Evolutionary conservation across 2,113 vertebrate genomes (phyloP), one percentile per base, ranked within the genome.

Genomic region (Lutjanus erythropterus): DNA sequence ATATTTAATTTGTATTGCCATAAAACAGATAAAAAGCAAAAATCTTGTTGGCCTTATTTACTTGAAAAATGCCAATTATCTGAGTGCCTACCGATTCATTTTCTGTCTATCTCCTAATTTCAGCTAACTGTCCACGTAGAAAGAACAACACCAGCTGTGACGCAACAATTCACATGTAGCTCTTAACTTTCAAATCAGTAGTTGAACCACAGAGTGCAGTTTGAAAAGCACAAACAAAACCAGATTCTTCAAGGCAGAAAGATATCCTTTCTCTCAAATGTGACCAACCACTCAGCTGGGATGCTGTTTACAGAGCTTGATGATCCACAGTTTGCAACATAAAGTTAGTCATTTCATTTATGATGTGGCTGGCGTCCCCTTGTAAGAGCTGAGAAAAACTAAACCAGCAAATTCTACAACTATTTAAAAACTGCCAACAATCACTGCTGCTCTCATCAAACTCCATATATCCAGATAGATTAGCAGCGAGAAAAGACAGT

Each of bases 401-500:
- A 68, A 39, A 27, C 33, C 35, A 15, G 62, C 29, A 29, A 33
- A 52, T 50, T 65, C 27, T 31, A 39, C 11, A 46, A 7, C 21
- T 25, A 5, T 18, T n/a, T 49, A 10, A 50, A 61, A 27, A 9
- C 16, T 52, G 37, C 31, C 11, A 37, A 49, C 46, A 47, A 29
- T 79, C 75, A 53, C 21, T 27, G 55, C 21, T 15, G 0, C 72
- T 16, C 29, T 79, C 77, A 53, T 71, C 52, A 74, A 76, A 59
- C 49, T 19, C 23, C 39, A n/a, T 47, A 58, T 0, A 58, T 27
- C 35, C 9, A 37, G n/a, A n/a, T n/a, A n/a, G n/a, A n/a, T n/a
- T n/a, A n/a, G n/a, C n/a, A n/a, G 53, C 4, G 14, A 82, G 27
- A 46, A 25, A 42, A 75, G 74, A 71, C n/a, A n/a, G 58, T 72